phyloP scores from a whole-genome alignment of 1,140 invertebrate species.

The Trichomalopsis sarcophagae region DNA sequence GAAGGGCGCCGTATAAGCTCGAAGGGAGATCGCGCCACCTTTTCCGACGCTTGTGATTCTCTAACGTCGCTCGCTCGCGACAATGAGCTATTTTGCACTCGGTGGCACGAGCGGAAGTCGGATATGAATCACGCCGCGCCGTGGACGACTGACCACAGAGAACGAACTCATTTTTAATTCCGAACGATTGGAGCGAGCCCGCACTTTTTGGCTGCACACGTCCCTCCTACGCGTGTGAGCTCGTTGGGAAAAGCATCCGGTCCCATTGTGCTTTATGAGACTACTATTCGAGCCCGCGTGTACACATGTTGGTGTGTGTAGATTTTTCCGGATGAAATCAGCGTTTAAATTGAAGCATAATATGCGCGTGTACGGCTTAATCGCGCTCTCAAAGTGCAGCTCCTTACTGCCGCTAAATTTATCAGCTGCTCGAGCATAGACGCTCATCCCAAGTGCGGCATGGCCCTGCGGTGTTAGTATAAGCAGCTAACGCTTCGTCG shows the following conservation, averaged over 20 bases:
- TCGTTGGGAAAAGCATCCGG: not conserved
- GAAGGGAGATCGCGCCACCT: conserved; percentile 36
- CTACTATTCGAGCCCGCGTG: too few species aligned
- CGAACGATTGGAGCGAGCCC: not conserved
- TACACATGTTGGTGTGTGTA: not conserved
- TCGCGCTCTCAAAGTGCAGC: too few species aligned
- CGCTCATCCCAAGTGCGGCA: too few species aligned
- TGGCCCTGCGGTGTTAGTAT: not conserved
- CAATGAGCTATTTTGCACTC: conserved; percentile 47
- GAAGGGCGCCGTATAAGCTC: conserved; percentile 50
- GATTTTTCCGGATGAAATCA: not conserved
- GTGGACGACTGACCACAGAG: not conserved
- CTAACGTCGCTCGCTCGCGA: not conserved
- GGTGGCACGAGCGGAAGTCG: conserved; percentile 32
- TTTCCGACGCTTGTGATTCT: conserved; percentile 7
- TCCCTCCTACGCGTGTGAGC: not conserved
- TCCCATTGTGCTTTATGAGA: not conserved
- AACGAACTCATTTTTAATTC: conserved; percentile 10
- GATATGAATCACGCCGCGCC: conserved; percentile 18
- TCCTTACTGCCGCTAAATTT: not conserved
- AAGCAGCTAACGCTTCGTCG: not conserved
- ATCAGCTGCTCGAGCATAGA: not conserved
- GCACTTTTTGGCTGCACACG: not conserved
- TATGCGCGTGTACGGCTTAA: not conserved
- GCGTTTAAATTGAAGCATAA: not conserved